phyloP scores from a whole-genome alignment of 1,140 invertebrate species.

The Eubasilissa regina region DNA sequence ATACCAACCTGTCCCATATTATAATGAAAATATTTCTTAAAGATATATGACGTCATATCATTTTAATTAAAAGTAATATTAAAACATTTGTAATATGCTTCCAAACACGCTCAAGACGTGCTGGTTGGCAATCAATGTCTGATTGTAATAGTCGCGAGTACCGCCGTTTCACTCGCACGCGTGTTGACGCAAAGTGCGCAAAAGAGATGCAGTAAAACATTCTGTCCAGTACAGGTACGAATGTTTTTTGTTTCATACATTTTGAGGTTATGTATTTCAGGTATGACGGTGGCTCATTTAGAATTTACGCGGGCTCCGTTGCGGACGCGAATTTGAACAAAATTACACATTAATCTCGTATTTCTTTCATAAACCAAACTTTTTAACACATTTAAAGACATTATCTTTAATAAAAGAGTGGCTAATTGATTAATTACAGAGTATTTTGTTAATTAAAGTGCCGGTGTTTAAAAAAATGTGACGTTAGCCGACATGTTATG shows the following conservation, averaged over 20 bases:
- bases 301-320: constrained; percentile 18
- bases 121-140: not conserved
- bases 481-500: too few species aligned
- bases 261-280: constrained; percentile 44
- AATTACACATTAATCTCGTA: constrained; percentile 18
- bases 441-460: not conserved
- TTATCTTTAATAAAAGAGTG: not conserved
- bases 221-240: constrained; percentile 42
- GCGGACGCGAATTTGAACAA: constrained; percentile 24
- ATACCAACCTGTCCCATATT: too few species aligned
- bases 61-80: too few species aligned
- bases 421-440: not conserved
- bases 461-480: not conserved
- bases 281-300: constrained; percentile 30
- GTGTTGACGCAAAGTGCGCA: not conserved
- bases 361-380: not conserved
- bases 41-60: too few species aligned
- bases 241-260: constrained; percentile 44
- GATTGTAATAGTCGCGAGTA: constrained; percentile 20
- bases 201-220: constrained; percentile 13
- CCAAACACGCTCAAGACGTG: not conserved
- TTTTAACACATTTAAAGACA: not conserved
- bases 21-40: too few species aligned
- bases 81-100: not conserved
- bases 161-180: constrained; percentile 6